Evolutionary conservation across 2,113 vertebrate genomes (phyloP), one percentile per base, ranked within the genome.

Genomic region (Myrmophylax atrothorax): DNA sequence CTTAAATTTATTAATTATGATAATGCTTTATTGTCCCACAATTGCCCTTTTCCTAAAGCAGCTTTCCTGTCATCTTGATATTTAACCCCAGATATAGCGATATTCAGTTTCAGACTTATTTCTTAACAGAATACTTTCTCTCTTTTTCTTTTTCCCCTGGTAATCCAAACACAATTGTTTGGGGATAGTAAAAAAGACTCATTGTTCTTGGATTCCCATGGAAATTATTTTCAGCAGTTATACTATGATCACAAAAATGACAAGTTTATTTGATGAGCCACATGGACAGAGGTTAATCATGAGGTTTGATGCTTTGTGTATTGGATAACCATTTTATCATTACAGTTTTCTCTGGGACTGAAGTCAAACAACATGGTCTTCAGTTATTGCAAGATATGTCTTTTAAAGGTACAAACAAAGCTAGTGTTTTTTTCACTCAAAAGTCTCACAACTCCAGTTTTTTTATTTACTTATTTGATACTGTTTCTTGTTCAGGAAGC

Each of bases 91-190:
- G 28, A 44, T 67, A 59, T 10, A 35, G 7, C 33, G 33, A 26
- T 60, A 50, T 6, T 46, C 40, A 18, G 14, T 53, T 68, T 18
- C 25, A 60, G 28, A 70, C 22, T 28, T 64, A 50, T 26, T 58
- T 69, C 29, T 77, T 66, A 74, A 38, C 2, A 66, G 4, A 66
- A 72, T 60, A 24, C 0, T 14, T 3, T 9, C 12, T 55, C 14
- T 37, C 8, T 11, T 2, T 9, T 3, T 28, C 9, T 20, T 20
- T 6, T 15, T 0, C 8, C 6, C 22, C 18, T 18, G 10, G 25
- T 50, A 85, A 67, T 67, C 31, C 2, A 62, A 77, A 75, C 3
- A 1, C 2, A 75, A 7, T 49, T 64, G 3, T 66, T 67, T 73
- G 64, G 18, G 6, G 4, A 15, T 22, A 44, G 7, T 31, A 64